Percentiles rank a stretch among this genome's conserved stretches.
phyloP scores from a whole-genome alignment of 1,140 invertebrate genomes.

The Meloidogyne chitwoodi region DNA sequence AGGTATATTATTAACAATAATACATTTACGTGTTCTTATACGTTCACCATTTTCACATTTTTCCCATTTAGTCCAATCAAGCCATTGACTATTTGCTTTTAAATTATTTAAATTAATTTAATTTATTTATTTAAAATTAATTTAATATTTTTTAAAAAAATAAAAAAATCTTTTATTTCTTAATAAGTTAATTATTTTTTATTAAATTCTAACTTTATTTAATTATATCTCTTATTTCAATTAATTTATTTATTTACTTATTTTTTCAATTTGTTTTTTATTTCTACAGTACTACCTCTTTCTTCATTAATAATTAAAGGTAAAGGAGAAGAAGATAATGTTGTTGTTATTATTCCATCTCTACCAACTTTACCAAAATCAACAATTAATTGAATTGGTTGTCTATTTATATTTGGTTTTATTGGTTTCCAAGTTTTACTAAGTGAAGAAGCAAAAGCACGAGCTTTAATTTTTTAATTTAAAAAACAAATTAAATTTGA shows the following conservation, averaged over 20 bases:
- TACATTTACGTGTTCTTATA: slow-evolving; percentile 33
- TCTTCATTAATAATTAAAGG: too few relatives aligned
- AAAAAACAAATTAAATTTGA: neutral
- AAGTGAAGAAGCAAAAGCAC: slow-evolving; percentile 26
- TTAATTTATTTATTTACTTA: neutral
- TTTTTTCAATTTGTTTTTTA: neutral
- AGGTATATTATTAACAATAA: slow-evolving; percentile 34
- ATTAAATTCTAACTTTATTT: too few relatives aligned
- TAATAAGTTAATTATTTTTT: too few relatives aligned
- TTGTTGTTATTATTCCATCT: neutral
- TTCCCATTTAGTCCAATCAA: slow-evolving; percentile 40
- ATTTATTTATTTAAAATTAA: too few relatives aligned
- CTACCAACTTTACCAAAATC: slow-evolving; percentile 24
- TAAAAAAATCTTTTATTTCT: too few relatives aligned
- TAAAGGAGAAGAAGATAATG: neutral
- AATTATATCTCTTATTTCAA: too few relatives aligned
- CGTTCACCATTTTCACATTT: slow-evolving; percentile 37
- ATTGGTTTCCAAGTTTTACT: slow-evolving; percentile 10
- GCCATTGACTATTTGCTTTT: slow-evolving; percentile 37
- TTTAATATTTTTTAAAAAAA: too few relatives aligned
- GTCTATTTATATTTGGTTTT: slow-evolving; percentile 3
- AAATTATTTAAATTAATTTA: slow-evolving; percentile 9
- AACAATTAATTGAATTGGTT: slow-evolving; percentile 29
- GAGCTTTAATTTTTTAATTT: slow-evolving; percentile 26
- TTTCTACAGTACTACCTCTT: too few relatives aligned